Evolutionary conservation across 1,140 invertebrate species (phyloP).

Genomic region (Phthorimaea operculella): DNA sequence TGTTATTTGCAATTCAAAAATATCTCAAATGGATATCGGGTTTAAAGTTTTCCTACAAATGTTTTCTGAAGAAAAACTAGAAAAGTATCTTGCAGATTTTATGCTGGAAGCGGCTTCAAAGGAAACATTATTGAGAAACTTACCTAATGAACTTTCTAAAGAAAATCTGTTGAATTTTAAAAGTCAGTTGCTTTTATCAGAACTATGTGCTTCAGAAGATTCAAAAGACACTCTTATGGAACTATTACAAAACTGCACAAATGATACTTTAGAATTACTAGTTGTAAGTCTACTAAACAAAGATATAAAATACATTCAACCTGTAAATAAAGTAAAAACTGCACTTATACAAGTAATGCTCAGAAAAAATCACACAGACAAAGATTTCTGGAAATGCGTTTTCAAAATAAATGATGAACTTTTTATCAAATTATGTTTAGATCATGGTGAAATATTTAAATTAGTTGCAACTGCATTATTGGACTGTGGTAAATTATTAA

Average conservation of each 20-base stretch:
- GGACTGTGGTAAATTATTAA: conserved; percentile 59
- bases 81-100: conserved; percentile 47
- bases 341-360: conserved; percentile 57
- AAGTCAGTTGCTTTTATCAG: conserved; percentile 41
- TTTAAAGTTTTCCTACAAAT: conserved; percentile 40
- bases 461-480: conserved; percentile 68
- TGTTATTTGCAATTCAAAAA: conserved; percentile 35
- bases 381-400: conserved; percentile 61
- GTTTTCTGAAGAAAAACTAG: conserved; percentile 48
- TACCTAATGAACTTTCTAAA: conserved; percentile 31
- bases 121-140: conserved; percentile 39
- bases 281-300: conserved; percentile 38
- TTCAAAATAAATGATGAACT: conserved; percentile 54
- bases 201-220: conserved; percentile 29
- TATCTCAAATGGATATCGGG: conserved; percentile 29
- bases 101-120: conserved; percentile 59
- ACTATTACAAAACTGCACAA: conserved; percentile 31
- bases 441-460: conserved; percentile 58
- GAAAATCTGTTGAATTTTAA: conserved; percentile 38
- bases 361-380: conserved; percentile 41
- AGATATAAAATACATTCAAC: conserved; percentile 31
- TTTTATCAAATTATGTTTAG: conserved; percentile 51
- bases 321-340: conserved; percentile 59
- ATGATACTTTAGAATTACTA: conserved; percentile 34
- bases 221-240: conserved; percentile 21